These are phyloP conservation scores for Melanchra persicariae DNA, from an alignment of 2,888 invertebrate genomes.

Conservation along the genomic window DNA sequence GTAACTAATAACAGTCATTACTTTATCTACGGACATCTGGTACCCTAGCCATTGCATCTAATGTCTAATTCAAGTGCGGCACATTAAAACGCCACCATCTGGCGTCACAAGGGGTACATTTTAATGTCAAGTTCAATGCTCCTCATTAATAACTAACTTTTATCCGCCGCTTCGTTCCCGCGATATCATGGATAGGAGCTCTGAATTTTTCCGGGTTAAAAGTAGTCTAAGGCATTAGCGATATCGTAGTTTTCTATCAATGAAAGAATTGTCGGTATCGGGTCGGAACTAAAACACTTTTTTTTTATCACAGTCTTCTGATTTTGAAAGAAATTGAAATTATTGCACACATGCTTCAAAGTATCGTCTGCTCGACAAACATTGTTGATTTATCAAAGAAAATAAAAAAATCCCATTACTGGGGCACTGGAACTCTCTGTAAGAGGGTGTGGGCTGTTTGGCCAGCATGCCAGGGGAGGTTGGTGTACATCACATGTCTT, in stretches of 20 bases:
- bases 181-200: too few species aligned
- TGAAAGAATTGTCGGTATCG: not conserved
- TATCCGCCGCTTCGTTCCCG: not conserved
- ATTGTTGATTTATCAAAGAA: too few species aligned
- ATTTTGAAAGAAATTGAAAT: not conserved
- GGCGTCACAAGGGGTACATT: conserved; percentile 59
- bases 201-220: too few species aligned
- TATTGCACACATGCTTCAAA: too few species aligned
- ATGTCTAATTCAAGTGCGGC: conserved; percentile 40
- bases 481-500: too few species aligned
- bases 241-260: too few species aligned
- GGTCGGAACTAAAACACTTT: not conserved
- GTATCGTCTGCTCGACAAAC: too few species aligned
- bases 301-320: not conserved
- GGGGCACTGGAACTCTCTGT: too few species aligned
- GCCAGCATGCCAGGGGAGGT: too few species aligned
- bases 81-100: conserved; percentile 57
- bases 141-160: conserved; percentile 54
- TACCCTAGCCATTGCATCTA: conserved; percentile 26
- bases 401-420: too few species aligned
- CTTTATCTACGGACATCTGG: conserved; percentile 41
- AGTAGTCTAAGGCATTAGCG: too few species aligned
- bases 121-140: conserved; percentile 68
- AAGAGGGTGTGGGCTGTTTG: too few species aligned
- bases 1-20: conserved; percentile 12